Conservation (phyloP, 2,888 invertebrate species). For the Eilema griseolum region DNA sequence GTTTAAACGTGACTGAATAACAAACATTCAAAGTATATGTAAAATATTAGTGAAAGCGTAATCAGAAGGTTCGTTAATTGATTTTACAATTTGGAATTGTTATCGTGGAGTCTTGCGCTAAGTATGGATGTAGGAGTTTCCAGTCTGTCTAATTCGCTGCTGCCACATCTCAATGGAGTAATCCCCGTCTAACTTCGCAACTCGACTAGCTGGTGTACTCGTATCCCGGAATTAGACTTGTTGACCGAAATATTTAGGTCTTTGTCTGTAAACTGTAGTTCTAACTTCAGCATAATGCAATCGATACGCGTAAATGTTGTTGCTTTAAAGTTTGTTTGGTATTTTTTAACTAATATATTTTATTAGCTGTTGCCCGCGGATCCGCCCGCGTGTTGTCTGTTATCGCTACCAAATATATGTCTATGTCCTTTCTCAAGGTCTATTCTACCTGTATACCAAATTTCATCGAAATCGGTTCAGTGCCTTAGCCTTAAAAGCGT, state of each 20-base stretch:
- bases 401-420: no score
- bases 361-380: no score
- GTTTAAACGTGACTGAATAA: no score
- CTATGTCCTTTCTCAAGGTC: no score
- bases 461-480: no score
- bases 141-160: slow-evolving; percentile 5
- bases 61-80: background rate
- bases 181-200: slow-evolving; percentile 17
- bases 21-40: no score
- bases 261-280: slow-evolving; percentile 1
- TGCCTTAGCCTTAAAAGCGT: no score
- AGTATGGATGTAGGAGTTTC: slow-evolving; percentile 2
- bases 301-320: background rate
- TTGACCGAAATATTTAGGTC: slow-evolving; percentile 14
- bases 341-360: background rate
- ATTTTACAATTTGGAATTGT: background rate
- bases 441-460: no score
- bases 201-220: slow-evolving; percentile 11
- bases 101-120: background rate
- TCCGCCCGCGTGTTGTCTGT: no score
- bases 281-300: background rate
- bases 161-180: slow-evolving; percentile 11
- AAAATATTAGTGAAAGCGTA: background rate
- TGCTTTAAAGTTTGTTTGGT: background rate
- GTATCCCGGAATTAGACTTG: slow-evolving; percentile 14